A percentile compares a stretch with the other conserved stretches of the same genome.
phyloP scores from a whole-genome alignment of 2,888 invertebrate species.

The Nomada lathburiana region DNA sequence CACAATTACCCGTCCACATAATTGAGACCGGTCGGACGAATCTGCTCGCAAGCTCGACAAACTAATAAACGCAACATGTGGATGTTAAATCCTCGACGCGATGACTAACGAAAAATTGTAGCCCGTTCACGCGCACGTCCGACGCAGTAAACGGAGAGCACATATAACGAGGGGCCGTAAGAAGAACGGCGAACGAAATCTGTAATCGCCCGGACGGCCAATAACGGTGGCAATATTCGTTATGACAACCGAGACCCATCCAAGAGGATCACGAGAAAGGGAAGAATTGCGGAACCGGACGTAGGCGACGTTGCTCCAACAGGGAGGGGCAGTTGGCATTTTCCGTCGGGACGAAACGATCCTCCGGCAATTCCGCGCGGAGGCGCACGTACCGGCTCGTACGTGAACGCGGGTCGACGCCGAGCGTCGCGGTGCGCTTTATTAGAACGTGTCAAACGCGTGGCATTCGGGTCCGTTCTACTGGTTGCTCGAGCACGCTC shows the following conservation, averaged over 20 bases:
- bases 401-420: slow-evolving; percentile 34
- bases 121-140: background rate
- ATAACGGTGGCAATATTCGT: slow-evolving; percentile 44
- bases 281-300: slow-evolving; percentile 22
- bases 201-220: slow-evolving; percentile 13
- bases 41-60: too few relatives aligned
- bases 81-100: background rate
- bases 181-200: slow-evolving; percentile 22
- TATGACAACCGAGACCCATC: slow-evolving; percentile 2
- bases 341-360: slow-evolving; percentile 22
- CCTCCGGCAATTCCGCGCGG: slow-evolving; percentile 36
- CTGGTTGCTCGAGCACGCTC: background rate
- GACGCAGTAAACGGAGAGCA: background rate
- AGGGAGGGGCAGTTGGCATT: background rate
- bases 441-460: slow-evolving; percentile 79
- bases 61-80: too few relatives aligned
- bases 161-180: background rate
- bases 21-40: too few relatives aligned
- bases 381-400: slow-evolving; percentile 34
- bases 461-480: slow-evolving; percentile 63
- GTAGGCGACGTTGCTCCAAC: slow-evolving; percentile 4
- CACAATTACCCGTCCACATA: too few relatives aligned
- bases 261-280: background rate
- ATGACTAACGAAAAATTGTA: too few relatives aligned
- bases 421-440: slow-evolving; percentile 64